Evolutionary conservation across 2,113 vertebrate genomes (phyloP).

Genomic region (Triplophysa rosa): DNA sequence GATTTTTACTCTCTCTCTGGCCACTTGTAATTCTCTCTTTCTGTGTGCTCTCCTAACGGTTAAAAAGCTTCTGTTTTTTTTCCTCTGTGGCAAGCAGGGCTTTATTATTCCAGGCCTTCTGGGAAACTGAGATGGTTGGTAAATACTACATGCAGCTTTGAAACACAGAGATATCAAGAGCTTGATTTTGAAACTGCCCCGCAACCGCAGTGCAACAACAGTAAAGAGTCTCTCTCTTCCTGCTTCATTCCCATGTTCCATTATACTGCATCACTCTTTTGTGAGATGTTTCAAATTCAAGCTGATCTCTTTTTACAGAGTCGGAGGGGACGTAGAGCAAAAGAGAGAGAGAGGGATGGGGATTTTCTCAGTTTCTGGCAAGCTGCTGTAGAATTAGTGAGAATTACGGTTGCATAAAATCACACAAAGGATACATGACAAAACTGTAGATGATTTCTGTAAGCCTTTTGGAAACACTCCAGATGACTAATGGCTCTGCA

Average conservation of each 20-base stretch:
- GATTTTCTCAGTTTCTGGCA: not conserved
- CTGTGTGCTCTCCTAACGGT: not conserved
- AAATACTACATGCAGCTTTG: not conserved
- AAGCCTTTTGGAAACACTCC: not conserved
- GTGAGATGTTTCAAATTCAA: slow-evolving; percentile 35
- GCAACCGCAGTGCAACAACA: not conserved
- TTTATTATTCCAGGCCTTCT: slow-evolving; percentile 28
- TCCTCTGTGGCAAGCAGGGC: not conserved
- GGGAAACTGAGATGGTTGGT: not conserved
- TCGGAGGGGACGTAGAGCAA: not conserved
- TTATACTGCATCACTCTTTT: slow-evolving; percentile 28
- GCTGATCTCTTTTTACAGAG: slow-evolving; percentile 24
- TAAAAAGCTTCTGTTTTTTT: not conserved
- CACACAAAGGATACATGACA: not conserved
- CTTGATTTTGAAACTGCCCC: not conserved
- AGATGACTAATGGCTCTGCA: not conserved
- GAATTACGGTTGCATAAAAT: slow-evolving; percentile 14
- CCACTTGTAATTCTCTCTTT: not conserved
- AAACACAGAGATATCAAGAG: not conserved
- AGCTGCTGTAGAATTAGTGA: slow-evolving; percentile 14
- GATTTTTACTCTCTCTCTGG: not conserved
- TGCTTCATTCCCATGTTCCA: not conserved
- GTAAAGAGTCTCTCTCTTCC: not conserved
- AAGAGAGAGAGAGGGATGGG: not conserved
- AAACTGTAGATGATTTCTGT: not conserved